Base-by-base conservation (phyloP, 1,140 invertebrate species). In the Frieseomelitta varia region DNA sequence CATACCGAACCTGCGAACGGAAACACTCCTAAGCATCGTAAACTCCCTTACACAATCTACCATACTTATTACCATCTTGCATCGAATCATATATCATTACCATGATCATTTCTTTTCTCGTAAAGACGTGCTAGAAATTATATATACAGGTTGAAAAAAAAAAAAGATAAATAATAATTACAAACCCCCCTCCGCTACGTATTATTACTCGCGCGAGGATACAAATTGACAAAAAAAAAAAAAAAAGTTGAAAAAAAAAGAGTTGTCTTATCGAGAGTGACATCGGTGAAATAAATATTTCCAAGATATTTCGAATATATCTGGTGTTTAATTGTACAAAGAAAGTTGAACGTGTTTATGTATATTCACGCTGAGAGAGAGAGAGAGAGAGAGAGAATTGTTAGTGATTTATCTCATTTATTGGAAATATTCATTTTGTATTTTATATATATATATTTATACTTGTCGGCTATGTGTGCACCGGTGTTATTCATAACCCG, bases 1-100 rank as follows among this genome's bases (percentile, higher is more conserved):
- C 98, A 96, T 98, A 98, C 95, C 97, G 97, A 96, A 98, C 97
- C 98, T 98, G 95, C 63, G 94, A 91, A 93, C 58, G 84, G 39
- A 87, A 77, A 65, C 51, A 74, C 71, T 21, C 77, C 63, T 85
- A 83, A 77, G 63, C 81, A 39, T 55, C 34, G 10, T 15, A 55
- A 8, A 73, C 51, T 74, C 65, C 30, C 71, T 55, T 53, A 30
- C 39, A 15, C 3, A 8, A 21, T 2, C 11, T 8, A 3, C 21
- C 11, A 14, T 27, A n/a, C 27, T 76, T 55, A 55, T 21, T 47
- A 47, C 39, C 17, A n/a, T 39, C 21, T 77, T 76, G 81, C 75
- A 79, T 61, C 55, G 30, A 51, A 51, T 34, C 75, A 53, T 10
- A 53, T 10, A 47, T 71, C 63, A 56, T 84, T 53, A 63, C 51